Evolutionary conservation across 2,113 vertebrate genomes (phyloP).

Genomic region (Paradisaea rubra): DNA sequence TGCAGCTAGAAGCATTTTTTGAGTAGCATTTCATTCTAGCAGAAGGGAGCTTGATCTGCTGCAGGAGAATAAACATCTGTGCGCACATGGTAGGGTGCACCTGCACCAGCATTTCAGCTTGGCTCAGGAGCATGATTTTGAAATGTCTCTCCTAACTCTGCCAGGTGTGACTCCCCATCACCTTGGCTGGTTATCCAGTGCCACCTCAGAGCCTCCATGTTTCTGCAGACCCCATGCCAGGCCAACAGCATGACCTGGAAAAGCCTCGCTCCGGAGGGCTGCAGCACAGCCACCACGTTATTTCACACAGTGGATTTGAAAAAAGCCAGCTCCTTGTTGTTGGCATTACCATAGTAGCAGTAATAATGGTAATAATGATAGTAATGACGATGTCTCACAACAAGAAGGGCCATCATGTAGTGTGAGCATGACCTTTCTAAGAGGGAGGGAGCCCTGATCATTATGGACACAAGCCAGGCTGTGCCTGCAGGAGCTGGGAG

Average conservation of each 20-base stretch:
- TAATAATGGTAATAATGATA: not conserved
- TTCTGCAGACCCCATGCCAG: not conserved
- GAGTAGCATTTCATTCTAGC: not conserved
- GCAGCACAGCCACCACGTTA: accelerated
- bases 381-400: not conserved
- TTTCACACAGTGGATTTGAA: not conserved
- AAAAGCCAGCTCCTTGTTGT: not conserved
- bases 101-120: not conserved
- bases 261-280: not conserved
- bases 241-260: not conserved
- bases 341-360: not conserved
- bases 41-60: not conserved
- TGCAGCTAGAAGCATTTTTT: not conserved
- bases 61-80: not conserved
- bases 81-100: not conserved
- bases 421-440: not conserved
- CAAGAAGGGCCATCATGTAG: not conserved
- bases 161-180: not conserved
- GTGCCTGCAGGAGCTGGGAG: not conserved
- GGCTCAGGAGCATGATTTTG: not conserved
- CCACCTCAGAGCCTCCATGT: not conserved
- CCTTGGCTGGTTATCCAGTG: not conserved
- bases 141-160: not conserved
- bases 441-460: not conserved
- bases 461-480: not conserved